These are phyloP conservation scores for Apostichopus japonicus DNA, from an alignment of 35 echinoderm and acorn worm species.

Conservation along the genomic window DNA sequence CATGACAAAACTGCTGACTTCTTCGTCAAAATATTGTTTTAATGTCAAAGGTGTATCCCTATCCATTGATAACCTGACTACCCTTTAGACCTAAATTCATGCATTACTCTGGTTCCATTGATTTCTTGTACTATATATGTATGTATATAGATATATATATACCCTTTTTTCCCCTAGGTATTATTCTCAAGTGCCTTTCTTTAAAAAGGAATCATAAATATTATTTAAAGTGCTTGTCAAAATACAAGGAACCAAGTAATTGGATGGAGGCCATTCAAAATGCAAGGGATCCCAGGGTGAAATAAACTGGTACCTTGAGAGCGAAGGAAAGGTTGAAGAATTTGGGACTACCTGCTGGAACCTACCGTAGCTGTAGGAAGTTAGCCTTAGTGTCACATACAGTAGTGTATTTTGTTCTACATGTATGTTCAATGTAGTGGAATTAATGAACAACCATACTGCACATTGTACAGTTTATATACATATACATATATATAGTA, in stretches of 20 bases:
- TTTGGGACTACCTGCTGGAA: neutral
- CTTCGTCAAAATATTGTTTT: neutral
- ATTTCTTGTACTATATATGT: too few relatives aligned
- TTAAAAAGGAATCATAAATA: neutral
- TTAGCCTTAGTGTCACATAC: too few relatives aligned
- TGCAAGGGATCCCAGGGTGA: neutral
- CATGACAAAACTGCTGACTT: neutral
- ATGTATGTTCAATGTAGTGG: too few relatives aligned
- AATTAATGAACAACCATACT: too few relatives aligned
- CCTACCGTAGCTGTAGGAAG: too few relatives aligned
- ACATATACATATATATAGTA: too few relatives aligned
- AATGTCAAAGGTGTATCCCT: neutral
- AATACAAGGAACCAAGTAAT: neutral
- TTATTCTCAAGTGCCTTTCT: neutral
- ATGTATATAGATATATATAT: too few relatives aligned
- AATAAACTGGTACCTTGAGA: neutral
- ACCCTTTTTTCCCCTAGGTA: neutral
- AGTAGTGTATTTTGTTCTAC: too few relatives aligned
- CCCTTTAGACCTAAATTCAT: too few relatives aligned
- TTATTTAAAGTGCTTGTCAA: neutral
- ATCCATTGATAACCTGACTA: neutral
- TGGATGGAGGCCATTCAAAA: neutral
- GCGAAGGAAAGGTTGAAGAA: neutral
- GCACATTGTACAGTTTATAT: too few relatives aligned
- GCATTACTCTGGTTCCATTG: too few relatives aligned